Evolutionary conservation across 2,888 invertebrate species (phyloP), one percentile per base, ranked within the genome.

Genomic region (Tortricodes alternella): DNA sequence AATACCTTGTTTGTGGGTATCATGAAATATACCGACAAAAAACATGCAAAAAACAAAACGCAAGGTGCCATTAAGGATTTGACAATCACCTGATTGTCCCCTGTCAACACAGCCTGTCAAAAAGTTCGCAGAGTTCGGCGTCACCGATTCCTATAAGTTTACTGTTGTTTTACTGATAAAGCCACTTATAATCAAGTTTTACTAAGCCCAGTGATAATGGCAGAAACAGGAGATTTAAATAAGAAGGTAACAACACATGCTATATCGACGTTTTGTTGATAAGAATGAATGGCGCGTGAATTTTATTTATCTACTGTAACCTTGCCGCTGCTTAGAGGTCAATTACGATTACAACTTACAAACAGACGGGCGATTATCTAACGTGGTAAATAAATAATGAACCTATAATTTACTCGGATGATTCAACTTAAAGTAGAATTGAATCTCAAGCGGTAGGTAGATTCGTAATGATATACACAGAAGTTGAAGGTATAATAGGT

Each of bases 261-360:
- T 68, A 73, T 80, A 78, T 76, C 76, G 73, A 50, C 58, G n/a
- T 57, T 57, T 67, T 55, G 56, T 39, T 63, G 64, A 64, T 64
- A 71, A 64, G 65, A 69, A 67, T 50, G 27, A 39, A 66, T 59
- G 60, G 57, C 62, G 58, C 69, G 65, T 71, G 70, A 80, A 21
- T 21, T 21, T 21, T 21, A 76, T 79, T 79, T 80, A 80, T 79
- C 70, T 71, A 62, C 62, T 58, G 56, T 74, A 83, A 85, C 86
- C 86, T 86, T 88, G 76, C 56, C 53, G 19, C 34, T 32, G 58
- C 58, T 67, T 78, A 83, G 78, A 86, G 88, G 87, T 86, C 86
- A 74, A 27, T 41, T 19, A 35, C 48, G 48, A 55, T 55, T 49
- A 43, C 34, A 53, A 52, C 48, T 59, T 57, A 51, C 34, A 61